Evolutionary conservation across 2,797 vertebrate genomes (phyloP).

Genomic region (Danio jaintianensis): DNA sequence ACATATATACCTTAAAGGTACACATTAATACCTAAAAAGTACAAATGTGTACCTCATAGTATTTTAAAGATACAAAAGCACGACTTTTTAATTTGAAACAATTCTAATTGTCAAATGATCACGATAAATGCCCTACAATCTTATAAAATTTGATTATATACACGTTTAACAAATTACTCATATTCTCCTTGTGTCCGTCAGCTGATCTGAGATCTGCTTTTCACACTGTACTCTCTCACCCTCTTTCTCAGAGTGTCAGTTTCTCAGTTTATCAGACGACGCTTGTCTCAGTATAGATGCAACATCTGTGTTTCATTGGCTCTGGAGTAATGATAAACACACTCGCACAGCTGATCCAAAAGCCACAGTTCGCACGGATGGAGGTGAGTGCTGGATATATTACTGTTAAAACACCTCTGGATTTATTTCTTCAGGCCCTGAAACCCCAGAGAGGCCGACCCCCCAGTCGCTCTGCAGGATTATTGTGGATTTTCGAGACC

Average conservation of each 20-base stretch:
- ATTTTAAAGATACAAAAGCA: too few species aligned
- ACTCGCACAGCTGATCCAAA: constrained; percentile 34
- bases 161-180: too few species aligned
- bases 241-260: not conserved
- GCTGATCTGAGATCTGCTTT: too few species aligned
- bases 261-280: too few species aligned
- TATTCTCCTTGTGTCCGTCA: too few species aligned
- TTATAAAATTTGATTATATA: too few species aligned
- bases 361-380: constrained; percentile 12
- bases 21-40: too few species aligned
- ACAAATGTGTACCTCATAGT: too few species aligned
- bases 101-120: too few species aligned
- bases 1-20: too few species aligned
- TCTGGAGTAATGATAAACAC: constrained; percentile 29
- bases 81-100: too few species aligned
- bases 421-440: constrained; percentile 30
- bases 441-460: constrained; percentile 5
- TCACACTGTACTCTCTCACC: not conserved
- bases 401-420: constrained; percentile 33
- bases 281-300: constrained; percentile 15
- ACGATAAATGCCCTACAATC: too few species aligned
- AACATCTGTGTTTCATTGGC: constrained; percentile 29
- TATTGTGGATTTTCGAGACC: not conserved
- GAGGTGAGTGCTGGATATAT: constrained; percentile 26
- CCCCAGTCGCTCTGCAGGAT: not conserved